phyloP scores from a whole-genome alignment of 2,888 invertebrate species.

The Agrotis clavis region DNA sequence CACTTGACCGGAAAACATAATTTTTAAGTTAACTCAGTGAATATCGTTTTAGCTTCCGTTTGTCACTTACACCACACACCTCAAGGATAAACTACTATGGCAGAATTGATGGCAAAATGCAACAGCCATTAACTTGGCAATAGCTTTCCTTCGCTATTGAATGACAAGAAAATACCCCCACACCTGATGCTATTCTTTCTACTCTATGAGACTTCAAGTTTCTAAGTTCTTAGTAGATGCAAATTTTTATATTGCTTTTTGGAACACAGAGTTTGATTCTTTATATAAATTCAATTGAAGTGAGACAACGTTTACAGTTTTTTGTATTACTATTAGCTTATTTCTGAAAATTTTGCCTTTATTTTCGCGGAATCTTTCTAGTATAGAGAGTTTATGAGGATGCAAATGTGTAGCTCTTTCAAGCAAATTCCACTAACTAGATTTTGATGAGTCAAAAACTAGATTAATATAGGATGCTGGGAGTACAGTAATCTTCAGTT shows the following conservation, averaged over 20 bases:
- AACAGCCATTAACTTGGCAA: constrained; percentile 56
- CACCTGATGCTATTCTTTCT: constrained; percentile 48
- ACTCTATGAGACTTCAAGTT: neutral
- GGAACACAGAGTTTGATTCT: neutral
- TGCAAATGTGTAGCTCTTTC: no score
- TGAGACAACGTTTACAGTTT: neutral
- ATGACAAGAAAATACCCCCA: constrained; percentile 40
- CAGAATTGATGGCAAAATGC: constrained; percentile 70
- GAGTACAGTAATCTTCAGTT: no score
- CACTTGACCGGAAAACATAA: no score
- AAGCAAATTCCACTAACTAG: no score
- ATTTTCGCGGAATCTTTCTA: neutral
- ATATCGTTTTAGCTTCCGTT: constrained; percentile 1
- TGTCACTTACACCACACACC: constrained; percentile 34
- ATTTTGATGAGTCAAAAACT: no score
- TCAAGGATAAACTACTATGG: constrained; percentile 63
- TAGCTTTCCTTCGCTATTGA: constrained; percentile 48
- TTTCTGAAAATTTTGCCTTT: neutral
- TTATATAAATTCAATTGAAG: neutral
- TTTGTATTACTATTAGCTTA: neutral
- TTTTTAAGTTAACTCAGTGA: no score
- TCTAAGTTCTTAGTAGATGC: constrained; percentile 13
- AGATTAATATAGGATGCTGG: no score
- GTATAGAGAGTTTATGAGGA: no score
- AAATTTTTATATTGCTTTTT: neutral